Percentiles rank a stretch among this genome's conserved stretches.
phyloP scores from a whole-genome alignment of 2,113 vertebrate species.

The Anhinga anhinga region DNA sequence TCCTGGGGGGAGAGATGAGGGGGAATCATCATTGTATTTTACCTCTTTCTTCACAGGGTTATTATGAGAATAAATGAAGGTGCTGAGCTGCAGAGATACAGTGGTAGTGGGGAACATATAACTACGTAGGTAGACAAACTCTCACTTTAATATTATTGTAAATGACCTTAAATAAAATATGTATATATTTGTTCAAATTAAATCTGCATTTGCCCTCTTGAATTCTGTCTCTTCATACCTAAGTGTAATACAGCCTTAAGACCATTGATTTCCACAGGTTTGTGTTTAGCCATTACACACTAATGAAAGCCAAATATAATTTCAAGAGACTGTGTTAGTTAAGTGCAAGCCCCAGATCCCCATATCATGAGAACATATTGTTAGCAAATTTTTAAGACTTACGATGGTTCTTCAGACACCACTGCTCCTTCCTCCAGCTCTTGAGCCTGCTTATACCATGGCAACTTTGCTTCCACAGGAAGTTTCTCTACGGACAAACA shows the following conservation, averaged over 20 bases:
- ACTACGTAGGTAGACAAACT: not conserved
- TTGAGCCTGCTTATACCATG: slow-evolving; percentile 95
- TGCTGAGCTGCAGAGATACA: not conserved
- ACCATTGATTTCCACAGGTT: not conserved
- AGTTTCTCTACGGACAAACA: slow-evolving; percentile 80
- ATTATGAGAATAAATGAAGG: not conserved
- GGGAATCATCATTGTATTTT: not conserved
- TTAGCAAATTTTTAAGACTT: slow-evolving; percentile 71
- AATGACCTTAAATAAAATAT: not conserved
- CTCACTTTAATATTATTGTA: not conserved
- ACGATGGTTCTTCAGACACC: slow-evolving; percentile 90
- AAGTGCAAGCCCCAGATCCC: not conserved
- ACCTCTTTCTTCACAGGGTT: not conserved
- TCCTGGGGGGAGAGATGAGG: not conserved
- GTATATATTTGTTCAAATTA: not conserved
- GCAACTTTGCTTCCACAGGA: slow-evolving; percentile 91
- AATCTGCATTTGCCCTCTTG: not conserved
- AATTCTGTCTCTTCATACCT: not conserved
- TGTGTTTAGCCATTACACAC: not conserved
- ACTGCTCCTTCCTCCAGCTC: slow-evolving; percentile 87
- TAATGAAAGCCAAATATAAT: not conserved
- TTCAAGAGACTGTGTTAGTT: not conserved
- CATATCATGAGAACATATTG: not conserved
- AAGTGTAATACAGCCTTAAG: not conserved
- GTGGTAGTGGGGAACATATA: not conserved